Evolutionary conservation across 30 jellyfish, hydroid and myxozoan species (phyloP).

Genomic region (Catostylus mosaicus): DNA sequence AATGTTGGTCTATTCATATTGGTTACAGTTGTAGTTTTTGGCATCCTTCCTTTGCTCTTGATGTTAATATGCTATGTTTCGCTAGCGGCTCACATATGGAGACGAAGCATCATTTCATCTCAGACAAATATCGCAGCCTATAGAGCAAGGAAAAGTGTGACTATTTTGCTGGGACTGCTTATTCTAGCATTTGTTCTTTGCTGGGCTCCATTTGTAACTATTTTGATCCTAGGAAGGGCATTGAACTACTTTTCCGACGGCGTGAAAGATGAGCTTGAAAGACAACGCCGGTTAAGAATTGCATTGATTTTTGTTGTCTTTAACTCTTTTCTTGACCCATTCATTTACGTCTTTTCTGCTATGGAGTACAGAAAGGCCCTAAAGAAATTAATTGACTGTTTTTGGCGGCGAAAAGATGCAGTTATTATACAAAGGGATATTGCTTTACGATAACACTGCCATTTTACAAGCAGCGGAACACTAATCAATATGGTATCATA

Average conservation of each 20-base stretch:
- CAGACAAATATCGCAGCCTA: not conserved
- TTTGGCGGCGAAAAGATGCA: not conserved
- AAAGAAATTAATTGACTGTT: no score
- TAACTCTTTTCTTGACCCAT: not conserved
- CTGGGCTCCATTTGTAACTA: not conserved
- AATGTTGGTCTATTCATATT: not conserved
- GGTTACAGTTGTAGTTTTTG: not conserved
- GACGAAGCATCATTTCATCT: not conserved
- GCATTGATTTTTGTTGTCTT: not conserved
- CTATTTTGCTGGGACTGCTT: not conserved
- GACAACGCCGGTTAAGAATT: not conserved
- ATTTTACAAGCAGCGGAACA: no score
- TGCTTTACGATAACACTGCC: not conserved
- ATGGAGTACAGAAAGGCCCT: not conserved
- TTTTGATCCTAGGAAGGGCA: not conserved
- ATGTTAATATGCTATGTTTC: not conserved
- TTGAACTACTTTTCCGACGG: not conserved
- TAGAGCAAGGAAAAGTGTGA: not conserved
- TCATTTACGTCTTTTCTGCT: not conserved
- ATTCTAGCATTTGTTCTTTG: not conserved
- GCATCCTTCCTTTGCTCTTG: not conserved
- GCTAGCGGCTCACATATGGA: not conserved
- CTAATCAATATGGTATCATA: no score
- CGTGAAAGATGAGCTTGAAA: not conserved
- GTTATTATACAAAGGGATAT: not conserved